Conservation (phyloP, 2,888 invertebrate species). For the Eledone cirrhosa region DNA sequence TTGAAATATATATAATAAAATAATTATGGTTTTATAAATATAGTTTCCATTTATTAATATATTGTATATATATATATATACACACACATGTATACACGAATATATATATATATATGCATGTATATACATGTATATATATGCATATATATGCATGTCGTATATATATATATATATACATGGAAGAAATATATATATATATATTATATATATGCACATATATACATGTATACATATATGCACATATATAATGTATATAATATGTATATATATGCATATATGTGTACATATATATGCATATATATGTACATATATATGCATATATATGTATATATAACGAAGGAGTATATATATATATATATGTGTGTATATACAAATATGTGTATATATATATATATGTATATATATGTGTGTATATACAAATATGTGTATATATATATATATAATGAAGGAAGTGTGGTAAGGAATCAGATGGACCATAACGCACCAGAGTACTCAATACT, state of each 20-base stretch:
- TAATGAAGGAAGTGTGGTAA: too few relatives aligned
- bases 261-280: too few relatives aligned
- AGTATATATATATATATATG: neutral
- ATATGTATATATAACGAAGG: neutral
- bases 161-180: neutral
- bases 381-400: slow-evolving; percentile 20
- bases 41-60: too few relatives aligned
- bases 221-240: too few relatives aligned
- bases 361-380: neutral
- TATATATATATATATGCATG: slow-evolving; percentile 5
- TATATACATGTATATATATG: neutral
- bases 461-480: too few relatives aligned
- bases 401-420: neutral
- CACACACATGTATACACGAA: neutral
- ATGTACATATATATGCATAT: neutral
- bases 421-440: too few relatives aligned
- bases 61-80: too few relatives aligned
- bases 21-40: too few relatives aligned
- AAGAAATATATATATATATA: neutral
- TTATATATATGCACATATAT: neutral
- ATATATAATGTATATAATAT: too few relatives aligned
- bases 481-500: too few relatives aligned
- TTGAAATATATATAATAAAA: too few relatives aligned
- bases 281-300: neutral
- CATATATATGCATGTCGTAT: neutral